Evolutionary conservation across 1,140 invertebrate species (phyloP), one percentile per base, ranked within the genome.

Genomic region (Cydia fagiglandana): DNA sequence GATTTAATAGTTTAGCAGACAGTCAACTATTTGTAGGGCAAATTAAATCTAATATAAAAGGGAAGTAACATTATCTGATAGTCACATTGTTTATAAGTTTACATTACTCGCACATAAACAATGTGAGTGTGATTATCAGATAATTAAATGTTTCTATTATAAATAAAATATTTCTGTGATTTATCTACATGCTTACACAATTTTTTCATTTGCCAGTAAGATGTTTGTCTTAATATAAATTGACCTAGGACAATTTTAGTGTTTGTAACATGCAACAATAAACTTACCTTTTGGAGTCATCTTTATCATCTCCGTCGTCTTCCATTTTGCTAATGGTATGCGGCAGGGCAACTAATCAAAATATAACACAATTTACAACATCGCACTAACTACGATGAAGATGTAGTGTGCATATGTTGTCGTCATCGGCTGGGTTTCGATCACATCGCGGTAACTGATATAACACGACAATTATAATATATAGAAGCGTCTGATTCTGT

Each of bases 261-360:
- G 56, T 10, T 61, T 0, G 9, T 0, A 61, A n/a, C 20, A 12
- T 24, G 3, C 17, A 61, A 24, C 9, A 24, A 4, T n/a, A n/a
- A 24, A 73, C 53, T 74, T 81, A 90, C 89, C 89, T 86, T 83
- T 91, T 91, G 13, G 86, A 83, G 73, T 91, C 89, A 81, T 90
- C 89, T 81, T 91, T 91, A 77, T 91, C 89, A 79, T 91, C 88
- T 9, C 84, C 88, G 70, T 91, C 89, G 80, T 91, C 89, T 20
- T 90, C 89, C 89, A 91, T 91, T 79, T 74, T 85, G 79, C 61
- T 77, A 28, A 64, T 68, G 17, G 41, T 73, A 41, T 70, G 68
- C 45, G 50, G 38, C 34, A 75, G 20, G 20, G 20, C 66, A 28
- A 75, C 20, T 24, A 24, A 76, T 30, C 56, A 38, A 64, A 53